Conservation (phyloP, 2,888 invertebrate genomes). For the Limnephilus lunatus region DNA sequence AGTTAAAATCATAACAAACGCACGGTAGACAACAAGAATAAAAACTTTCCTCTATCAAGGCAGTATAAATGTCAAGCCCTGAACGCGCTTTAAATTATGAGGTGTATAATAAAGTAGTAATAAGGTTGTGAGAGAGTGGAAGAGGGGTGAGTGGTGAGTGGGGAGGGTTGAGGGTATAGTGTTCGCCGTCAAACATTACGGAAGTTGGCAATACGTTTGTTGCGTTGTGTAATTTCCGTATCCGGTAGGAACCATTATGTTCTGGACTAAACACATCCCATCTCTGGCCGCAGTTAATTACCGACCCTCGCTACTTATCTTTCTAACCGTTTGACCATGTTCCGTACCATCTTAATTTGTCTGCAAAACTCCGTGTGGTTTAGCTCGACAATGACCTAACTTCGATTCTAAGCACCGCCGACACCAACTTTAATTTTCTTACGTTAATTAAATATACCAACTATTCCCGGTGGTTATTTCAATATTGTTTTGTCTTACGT, state of each 20-base stretch:
- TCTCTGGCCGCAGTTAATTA: slow-evolving; percentile 7
- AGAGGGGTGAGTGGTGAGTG: too few species aligned
- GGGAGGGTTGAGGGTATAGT: background rate
- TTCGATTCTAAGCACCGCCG: background rate
- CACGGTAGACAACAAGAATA: background rate
- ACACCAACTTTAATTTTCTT: background rate
- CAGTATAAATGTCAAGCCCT: background rate
- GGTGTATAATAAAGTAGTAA: background rate
- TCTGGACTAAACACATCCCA: slow-evolving; percentile 16
- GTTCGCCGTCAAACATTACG: slow-evolving; percentile 19
- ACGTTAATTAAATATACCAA: background rate
- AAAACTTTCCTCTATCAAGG: background rate
- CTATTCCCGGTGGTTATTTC: background rate
- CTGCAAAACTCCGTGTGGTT: slow-evolving; percentile 9
- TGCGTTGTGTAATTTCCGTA: slow-evolving; percentile 25
- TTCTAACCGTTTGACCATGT: slow-evolving; percentile 15
- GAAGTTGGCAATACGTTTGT: slow-evolving; percentile 16
- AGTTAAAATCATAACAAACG: slow-evolving; percentile 2
- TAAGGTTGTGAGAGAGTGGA: background rate
- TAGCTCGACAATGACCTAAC: background rate
- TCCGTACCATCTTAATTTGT: slow-evolving; percentile 4
- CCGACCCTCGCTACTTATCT: slow-evolving; percentile 2
- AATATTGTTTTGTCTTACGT: too few species aligned
- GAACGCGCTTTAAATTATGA: slow-evolving; percentile 4
- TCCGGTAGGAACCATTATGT: slow-evolving; percentile 12